Evolutionary conservation across 2,888 invertebrate species (phyloP).

Genomic region (Machimus atricapillus): DNA sequence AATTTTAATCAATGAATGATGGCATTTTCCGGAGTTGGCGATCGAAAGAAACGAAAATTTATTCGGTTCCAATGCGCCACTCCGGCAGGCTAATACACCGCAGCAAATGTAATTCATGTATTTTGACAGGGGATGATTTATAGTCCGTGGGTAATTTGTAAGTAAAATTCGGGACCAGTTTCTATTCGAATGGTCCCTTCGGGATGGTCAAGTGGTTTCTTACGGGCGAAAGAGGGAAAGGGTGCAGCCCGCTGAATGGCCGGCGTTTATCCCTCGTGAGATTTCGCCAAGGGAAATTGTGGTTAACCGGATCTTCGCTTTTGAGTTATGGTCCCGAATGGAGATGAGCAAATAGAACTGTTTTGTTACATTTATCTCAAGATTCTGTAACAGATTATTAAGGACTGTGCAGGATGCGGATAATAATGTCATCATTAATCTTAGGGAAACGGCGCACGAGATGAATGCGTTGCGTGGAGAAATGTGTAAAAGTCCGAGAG

Average conservation of each 20-base stretch:
- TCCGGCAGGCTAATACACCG: slow-evolving; percentile 35
- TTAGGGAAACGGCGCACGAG: background rate
- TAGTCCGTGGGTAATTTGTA: slow-evolving; percentile 37
- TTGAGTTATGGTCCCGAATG: slow-evolving; percentile 37
- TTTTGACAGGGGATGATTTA: slow-evolving; percentile 41
- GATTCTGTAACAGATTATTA: slow-evolving; percentile 41
- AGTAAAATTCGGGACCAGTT: slow-evolving; percentile 39
- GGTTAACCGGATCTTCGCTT: slow-evolving; percentile 39
- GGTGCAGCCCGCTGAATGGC: slow-evolving; percentile 25
- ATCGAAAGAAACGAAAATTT: slow-evolving; percentile 36
- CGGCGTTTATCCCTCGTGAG: background rate
- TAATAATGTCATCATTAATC: slow-evolving; percentile 40
- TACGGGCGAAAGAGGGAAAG: slow-evolving; percentile 3
- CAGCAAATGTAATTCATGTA: slow-evolving; percentile 41
- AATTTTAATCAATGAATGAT: slow-evolving; percentile 36
- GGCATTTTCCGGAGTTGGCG: slow-evolving; percentile 16
- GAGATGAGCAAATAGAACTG: slow-evolving; percentile 32
- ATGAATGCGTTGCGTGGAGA: background rate
- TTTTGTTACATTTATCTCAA: slow-evolving; percentile 32
- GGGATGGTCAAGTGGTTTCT: slow-evolving; percentile 41
- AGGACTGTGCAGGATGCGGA: slow-evolving; percentile 23
- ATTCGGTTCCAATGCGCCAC: slow-evolving; percentile 23
- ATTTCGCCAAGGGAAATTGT: slow-evolving; percentile 22
- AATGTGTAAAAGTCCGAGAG: background rate
- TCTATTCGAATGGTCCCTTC: slow-evolving; percentile 25